Percentiles rank a stretch among this genome's conserved stretches.
Evolutionary conservation across 2,113 vertebrate species (phyloP).

Genomic region (Donacobius atricapilla): DNA sequence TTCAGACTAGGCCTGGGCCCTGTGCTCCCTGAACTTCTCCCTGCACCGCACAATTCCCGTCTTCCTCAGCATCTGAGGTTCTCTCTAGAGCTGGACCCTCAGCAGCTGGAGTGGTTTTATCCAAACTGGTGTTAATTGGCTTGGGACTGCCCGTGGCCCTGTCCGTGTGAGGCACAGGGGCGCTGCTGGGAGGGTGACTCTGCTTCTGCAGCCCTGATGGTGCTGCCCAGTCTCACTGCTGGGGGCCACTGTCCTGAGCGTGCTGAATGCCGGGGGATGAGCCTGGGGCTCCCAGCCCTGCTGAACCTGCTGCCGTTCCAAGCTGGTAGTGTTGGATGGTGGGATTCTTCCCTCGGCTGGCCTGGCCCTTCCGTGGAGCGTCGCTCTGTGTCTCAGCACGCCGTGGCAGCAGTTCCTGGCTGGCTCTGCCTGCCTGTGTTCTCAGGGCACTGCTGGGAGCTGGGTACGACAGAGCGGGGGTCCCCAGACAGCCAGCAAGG

Average conservation of each 20-base stretch:
- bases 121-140: background rate
- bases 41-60: background rate
- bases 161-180: background rate
- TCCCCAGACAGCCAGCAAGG: background rate
- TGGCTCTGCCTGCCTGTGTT: background rate
- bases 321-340: background rate
- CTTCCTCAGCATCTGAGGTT: constrained; percentile 15
- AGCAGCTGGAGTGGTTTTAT: background rate
- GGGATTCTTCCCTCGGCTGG: background rate
- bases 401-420: background rate
- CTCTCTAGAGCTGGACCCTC: background rate
- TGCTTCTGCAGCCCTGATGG: background rate
- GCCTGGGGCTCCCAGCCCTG: background rate
- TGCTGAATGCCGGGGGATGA: background rate
- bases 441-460: background rate
- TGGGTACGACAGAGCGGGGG: rapidly evolving
- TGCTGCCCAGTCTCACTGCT: rapidly evolving
- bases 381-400: background rate
- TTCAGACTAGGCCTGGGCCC: background rate
- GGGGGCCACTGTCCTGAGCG: background rate
- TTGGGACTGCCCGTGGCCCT: background rate
- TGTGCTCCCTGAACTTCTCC: background rate
- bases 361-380: rapidly evolving
- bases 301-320: background rate
- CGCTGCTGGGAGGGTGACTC: background rate